phyloP scores from a whole-genome alignment of 1,140 invertebrate genomes.

The Drosophila kohkoa region DNA sequence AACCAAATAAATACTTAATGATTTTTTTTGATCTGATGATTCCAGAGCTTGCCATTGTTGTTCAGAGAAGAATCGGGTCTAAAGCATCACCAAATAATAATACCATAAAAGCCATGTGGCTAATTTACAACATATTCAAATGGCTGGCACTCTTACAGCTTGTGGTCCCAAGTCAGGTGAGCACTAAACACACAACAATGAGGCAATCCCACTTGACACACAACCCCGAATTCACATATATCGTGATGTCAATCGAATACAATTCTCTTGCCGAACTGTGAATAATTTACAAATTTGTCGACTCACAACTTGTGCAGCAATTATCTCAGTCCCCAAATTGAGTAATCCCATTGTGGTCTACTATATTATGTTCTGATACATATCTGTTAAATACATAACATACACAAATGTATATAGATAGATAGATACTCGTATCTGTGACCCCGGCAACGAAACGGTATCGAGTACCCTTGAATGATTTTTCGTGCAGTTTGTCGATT shows the following conservation, averaged over 20 bases:
- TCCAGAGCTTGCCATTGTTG: no score
- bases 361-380: slow-evolving; percentile 29
- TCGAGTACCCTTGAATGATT: slow-evolving; percentile 37
- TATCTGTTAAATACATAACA: slow-evolving; percentile 16
- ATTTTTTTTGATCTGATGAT: no score
- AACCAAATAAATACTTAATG: no score
- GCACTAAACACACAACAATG: slow-evolving; percentile 16
- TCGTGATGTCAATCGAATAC: slow-evolving; percentile 69
- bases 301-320: slow-evolving; percentile 58
- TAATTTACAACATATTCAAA: slow-evolving; percentile 52
- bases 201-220: slow-evolving; percentile 63
- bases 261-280: slow-evolving; percentile 63
- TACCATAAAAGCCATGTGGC: slow-evolving; percentile 47
- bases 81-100: background rate
- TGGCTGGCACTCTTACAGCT: slow-evolving; percentile 68
- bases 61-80: no score
- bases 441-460: slow-evolving; percentile 46
- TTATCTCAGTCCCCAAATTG: slow-evolving; percentile 66
- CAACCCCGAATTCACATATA: slow-evolving; percentile 11
- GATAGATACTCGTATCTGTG: slow-evolving; percentile 20
- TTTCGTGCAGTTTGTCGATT: slow-evolving; percentile 36
- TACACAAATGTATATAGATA: background rate
- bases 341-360: slow-evolving; percentile 38
- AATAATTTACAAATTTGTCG: slow-evolving; percentile 59
- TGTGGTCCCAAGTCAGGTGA: slow-evolving; percentile 67